Base-by-base conservation (phyloP, 2,113 vertebrate species). In the Mastomys coucha region DNA sequence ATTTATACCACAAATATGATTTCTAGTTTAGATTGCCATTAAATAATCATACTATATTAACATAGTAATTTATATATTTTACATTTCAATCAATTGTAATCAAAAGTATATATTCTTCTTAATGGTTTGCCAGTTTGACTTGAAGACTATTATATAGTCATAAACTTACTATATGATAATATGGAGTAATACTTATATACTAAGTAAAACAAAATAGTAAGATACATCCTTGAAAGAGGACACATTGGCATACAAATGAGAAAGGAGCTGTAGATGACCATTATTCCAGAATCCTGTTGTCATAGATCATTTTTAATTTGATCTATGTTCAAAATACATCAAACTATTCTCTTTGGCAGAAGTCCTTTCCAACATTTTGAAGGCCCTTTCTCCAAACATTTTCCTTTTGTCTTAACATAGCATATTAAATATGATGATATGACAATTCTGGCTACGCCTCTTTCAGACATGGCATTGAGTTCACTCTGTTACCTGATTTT, bases 121-220 rank as follows among this genome's bases (percentile, higher is more conserved):
- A 92, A 76, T 63, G 42, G 94, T 88, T 88, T 89, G 39, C 11
- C 84, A 42, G 24, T 5, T 8, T 31, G 20, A 76, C n/a, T 88
- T 78, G 19, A 96, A 89, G 45, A 87, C 75, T 78, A 77, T 53
- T 73, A 73, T 53, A 16, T 22, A 78, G 16, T 89, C 51, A 89
- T 16, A 36, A 93, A 91, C 10, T 78, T 90, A 82, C 56, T 77
- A 11, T 60, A 67, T 63, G 75, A 42, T 84, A 58, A 42, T 36
- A 49, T 9, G 39, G 28, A 39, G 4, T 76, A 93, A 84, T 78
- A 36, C 36, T 91, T 75, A 56, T 36, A 2, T 80, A 78, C 49
- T 87, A 89, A 94, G 4, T 88, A 67, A 84, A 45, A 16, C 56
- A 42, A 72, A 94, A 95, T 82, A 36, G 17, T 6, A 87, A 86